A percentile compares a stretch with the other conserved stretches of the same genome.
These are phyloP conservation scores for Cabera pusaria DNA, from an alignment of 2,888 invertebrate genomes.

Conservation along the genomic window DNA sequence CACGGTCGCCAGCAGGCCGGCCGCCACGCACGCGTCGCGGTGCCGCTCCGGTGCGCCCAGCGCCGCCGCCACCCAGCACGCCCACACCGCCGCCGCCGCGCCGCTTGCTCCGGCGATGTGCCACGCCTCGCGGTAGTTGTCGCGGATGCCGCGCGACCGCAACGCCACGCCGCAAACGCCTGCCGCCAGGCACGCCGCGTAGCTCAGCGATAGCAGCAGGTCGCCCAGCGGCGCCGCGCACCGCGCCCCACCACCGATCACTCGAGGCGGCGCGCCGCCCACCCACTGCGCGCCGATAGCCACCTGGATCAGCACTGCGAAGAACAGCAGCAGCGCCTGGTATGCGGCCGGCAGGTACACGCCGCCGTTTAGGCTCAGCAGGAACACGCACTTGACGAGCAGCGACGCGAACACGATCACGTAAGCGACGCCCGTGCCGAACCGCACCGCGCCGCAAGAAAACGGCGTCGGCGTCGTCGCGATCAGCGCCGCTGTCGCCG, in stretches of 20 bases:
- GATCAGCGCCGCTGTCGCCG: constrained; percentile 90
- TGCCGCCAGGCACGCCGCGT: constrained; percentile 92
- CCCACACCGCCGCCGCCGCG: constrained; percentile 93
- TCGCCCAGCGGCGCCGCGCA: constrained; percentile 88
- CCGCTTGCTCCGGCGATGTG: constrained; percentile 95
- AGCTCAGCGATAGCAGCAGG: constrained; percentile 89
- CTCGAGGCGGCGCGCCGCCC: constrained; percentile 88
- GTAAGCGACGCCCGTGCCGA: constrained; percentile 92
- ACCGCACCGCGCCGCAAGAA: constrained; percentile 91
- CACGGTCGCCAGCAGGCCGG: constrained; percentile 93
- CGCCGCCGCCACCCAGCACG: constrained; percentile 93
- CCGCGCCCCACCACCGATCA: constrained; percentile 54
- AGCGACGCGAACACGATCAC: constrained; percentile 95
- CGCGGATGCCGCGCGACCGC: constrained; percentile 93
- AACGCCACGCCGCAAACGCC: constrained; percentile 93
- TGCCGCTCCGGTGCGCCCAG: constrained; percentile 90
- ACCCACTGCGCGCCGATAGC: constrained; percentile 94
- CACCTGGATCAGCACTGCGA: constrained; percentile 95
- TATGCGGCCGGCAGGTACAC: constrained; percentile 96
- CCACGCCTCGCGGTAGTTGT: constrained; percentile 96
- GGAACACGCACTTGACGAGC: constrained; percentile 96
- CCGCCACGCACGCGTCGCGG: constrained; percentile 94
- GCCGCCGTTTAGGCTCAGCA: constrained; percentile 94
- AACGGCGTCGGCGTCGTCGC: constrained; percentile 90
- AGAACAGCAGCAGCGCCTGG: constrained; percentile 93